A percentile compares a stretch with the other conserved stretches of the same genome.
Evolutionary conservation across 1,140 invertebrate genomes (phyloP).

Genomic region (Rhagoletis zephyria): DNA sequence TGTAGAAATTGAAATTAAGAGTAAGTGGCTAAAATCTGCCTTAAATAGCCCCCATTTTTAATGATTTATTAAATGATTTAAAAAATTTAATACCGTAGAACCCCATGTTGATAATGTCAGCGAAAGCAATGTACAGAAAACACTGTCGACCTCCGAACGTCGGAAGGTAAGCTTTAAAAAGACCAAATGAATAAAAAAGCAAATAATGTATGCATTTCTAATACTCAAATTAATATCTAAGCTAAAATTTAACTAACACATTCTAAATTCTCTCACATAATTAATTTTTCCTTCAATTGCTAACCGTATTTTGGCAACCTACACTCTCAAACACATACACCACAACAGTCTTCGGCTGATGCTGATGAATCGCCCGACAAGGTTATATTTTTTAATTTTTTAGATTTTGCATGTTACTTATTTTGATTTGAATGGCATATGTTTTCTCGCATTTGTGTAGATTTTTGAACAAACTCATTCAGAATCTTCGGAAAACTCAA

Average conservation of each 20-base stretch:
- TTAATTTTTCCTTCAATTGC: conserved; percentile 48
- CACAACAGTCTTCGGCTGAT: conserved; percentile 69
- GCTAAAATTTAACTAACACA: conserved; percentile 53
- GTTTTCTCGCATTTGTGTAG: conserved; percentile 57
- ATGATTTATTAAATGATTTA: neutral
- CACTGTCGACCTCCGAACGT: conserved; percentile 83
- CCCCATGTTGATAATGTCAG: neutral
- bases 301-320: conserved; percentile 46
- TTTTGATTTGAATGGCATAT: conserved; percentile 72
- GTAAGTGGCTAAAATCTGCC: conserved; percentile 58
- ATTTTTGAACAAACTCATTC: conserved; percentile 71
- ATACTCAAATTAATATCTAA: neutral
- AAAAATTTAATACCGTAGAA: conserved; percentile 21
- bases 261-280: conserved; percentile 28
- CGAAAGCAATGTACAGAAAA: conserved; percentile 73
- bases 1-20: conserved; percentile 72
- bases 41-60: neutral
- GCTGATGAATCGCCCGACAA: conserved; percentile 72
- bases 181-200: too few relatives aligned
- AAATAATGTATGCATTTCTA: too few relatives aligned
- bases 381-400: conserved; percentile 62
- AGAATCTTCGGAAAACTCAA: conserved; percentile 71
- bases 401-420: neutral
- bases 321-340: conserved; percentile 52
- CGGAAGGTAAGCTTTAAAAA: conserved; percentile 74